Conservation (phyloP, 2,113 vertebrate species). For the Nannobrachium achirus region DNA sequence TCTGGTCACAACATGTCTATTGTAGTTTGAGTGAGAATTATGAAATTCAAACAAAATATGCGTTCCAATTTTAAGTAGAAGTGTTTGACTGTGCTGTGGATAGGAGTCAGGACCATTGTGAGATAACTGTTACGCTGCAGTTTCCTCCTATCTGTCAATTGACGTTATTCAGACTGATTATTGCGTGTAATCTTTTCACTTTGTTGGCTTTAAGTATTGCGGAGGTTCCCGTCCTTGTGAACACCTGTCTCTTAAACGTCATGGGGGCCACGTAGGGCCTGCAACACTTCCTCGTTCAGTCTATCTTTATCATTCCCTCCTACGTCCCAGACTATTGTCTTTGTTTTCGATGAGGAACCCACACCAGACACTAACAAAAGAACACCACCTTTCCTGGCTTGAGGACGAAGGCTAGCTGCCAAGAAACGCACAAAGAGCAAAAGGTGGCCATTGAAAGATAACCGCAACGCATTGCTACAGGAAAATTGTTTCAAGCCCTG, state of each 20-base stretch:
- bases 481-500: constrained; percentile 4
- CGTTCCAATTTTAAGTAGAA: no score
- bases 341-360: constrained; percentile 42
- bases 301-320: constrained; percentile 51
- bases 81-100: no score
- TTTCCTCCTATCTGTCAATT: no score
- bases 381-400: constrained; percentile 59
- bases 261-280: constrained; percentile 28
- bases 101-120: no score
- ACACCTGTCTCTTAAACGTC: constrained; percentile 44
- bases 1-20: no score
- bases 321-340: constrained; percentile 31
- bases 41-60: no score
- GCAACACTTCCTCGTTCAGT: constrained; percentile 44
- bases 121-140: no score
- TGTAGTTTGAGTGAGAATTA: no score
- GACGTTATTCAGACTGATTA: no score
- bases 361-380: constrained; percentile 40
- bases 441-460: constrained; percentile 1
- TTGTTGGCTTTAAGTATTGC: no score
- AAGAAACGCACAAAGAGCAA: constrained; percentile 38
- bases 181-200: no score
- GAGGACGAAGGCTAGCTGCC: constrained; percentile 47
- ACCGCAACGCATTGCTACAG: constrained; percentile 23
- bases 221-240: neutral